Evolutionary conservation across 1,140 invertebrate species (phyloP), one percentile per base, ranked within the genome.

Genomic region (Monomorium pharaonis): DNA sequence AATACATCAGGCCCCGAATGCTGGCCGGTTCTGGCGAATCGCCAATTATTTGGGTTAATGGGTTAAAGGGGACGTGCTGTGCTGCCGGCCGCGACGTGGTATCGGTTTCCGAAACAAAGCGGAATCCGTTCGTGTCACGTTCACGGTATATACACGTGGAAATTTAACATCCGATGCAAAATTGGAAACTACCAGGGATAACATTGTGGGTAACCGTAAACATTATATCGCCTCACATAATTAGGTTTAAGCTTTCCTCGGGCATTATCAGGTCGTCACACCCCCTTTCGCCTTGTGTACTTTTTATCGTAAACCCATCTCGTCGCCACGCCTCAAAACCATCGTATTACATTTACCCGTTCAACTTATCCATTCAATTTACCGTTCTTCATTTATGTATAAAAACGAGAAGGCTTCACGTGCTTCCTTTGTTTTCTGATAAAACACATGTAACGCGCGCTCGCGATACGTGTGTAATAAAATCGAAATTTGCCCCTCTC

Each of bases 401-500:
- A 47, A 67, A 47, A 47, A 27, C 37, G 21, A 24, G 16, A 12
- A 12, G 16, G 6, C 14, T 67, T 9, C 63, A 42, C 12, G 21
- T 14, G 47, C 10, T 47, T 21, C 37, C n/a, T 67, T 30, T 63
- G 56, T 77, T 77, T 49, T 42, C 27, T 16, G 21, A 16, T 37
- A 49, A 27, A 33, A 18, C 54, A 18, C 56, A 16, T 4, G 9
- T 47, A 85, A 58, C 24, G 51, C 10, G 27, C 27, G 24, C 14
- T 24, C 44, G 33, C 21, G 51, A 3, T 3, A 4, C 21, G 37
- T 49, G 54, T 16, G 84, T 77, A 77, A 88, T 89, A 86, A 88
- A 89, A 89, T 88, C 87, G 58, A 78, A 84, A 89, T 89, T 89
- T 88, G 87, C 77, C 62, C 24, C 30, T 30, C 49, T 63, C 21